Conservation (phyloP, 53 echinoderm and acorn worm genomes). For the Henricia sp. region DNA sequence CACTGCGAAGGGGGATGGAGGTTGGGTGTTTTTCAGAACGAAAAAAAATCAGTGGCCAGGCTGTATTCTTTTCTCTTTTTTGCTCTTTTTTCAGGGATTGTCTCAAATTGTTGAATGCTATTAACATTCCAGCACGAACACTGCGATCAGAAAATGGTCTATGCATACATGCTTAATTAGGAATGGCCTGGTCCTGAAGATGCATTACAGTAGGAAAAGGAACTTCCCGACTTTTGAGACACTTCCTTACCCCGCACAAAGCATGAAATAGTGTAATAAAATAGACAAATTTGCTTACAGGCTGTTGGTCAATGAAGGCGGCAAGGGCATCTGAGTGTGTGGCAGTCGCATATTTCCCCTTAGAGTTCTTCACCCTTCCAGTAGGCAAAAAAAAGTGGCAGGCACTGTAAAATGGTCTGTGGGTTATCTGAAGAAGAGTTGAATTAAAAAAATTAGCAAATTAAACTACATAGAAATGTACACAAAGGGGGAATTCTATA, state of each 20-base stretch:
- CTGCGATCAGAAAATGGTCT: not conserved
- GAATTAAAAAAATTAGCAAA: not conserved
- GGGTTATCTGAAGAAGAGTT: conserved; percentile 32
- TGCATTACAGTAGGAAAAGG: not conserved
- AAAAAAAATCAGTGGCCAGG: not conserved
- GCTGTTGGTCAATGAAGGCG: conserved; percentile 68
- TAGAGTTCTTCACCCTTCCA: conserved; percentile 45
- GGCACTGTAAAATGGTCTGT: conserved; percentile 43
- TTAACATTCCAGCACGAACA: too few species aligned
- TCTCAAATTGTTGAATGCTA: too few species aligned
- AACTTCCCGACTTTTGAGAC: not conserved
- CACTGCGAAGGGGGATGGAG: not conserved
- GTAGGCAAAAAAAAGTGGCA: conserved; percentile 63
- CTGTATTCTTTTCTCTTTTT: too few species aligned
- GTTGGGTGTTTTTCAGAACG: not conserved
- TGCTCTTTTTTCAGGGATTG: too few species aligned
- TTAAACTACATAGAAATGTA: not conserved
- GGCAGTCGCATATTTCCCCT: conserved; percentile 56
- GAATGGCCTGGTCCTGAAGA: not conserved
- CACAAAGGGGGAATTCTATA: too few species aligned
- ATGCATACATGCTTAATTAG: not conserved
- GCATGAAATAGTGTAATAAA: not conserved
- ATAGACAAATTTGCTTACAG: conserved; percentile 41
- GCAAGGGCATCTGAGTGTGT: conserved; percentile 57
- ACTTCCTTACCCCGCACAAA: conserved; percentile 8